These are phyloP conservation scores for Ctena decussata DNA, from an alignment of 2,888 invertebrate genomes.

Conservation along the genomic window DNA sequence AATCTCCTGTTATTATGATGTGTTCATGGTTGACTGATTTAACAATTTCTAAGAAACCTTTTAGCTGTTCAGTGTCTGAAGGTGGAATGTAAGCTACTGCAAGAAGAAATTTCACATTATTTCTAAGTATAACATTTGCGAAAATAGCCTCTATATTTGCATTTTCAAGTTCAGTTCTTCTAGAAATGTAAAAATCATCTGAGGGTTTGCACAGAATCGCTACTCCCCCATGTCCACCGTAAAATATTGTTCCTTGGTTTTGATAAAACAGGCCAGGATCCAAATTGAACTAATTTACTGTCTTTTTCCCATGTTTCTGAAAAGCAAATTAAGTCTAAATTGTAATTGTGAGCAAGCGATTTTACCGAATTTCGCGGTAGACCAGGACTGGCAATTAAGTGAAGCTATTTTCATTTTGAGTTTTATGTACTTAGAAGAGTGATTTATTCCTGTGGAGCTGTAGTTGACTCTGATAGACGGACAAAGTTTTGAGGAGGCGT, in stretches of 20 bases:
- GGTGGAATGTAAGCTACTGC: neutral
- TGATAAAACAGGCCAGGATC: neutral
- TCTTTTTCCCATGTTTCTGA: neutral
- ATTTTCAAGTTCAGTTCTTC: neutral
- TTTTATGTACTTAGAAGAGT: too few species aligned
- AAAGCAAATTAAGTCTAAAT: neutral
- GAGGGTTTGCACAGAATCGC: neutral
- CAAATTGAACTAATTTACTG: neutral
- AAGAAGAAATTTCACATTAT: neutral
- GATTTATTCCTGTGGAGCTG: too few species aligned
- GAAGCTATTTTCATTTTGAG: too few species aligned
- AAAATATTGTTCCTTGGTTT: neutral
- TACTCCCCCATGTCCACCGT: neutral
- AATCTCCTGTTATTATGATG: too few species aligned
- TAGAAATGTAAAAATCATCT: neutral
- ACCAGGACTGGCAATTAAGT: too few species aligned
- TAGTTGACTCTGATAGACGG: too few species aligned
- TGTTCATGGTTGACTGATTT: too few species aligned
- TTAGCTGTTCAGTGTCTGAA: neutral
- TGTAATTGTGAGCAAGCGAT: too few species aligned
- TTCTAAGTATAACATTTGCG: neutral
- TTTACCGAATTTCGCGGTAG: too few species aligned
- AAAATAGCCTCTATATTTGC: too few species aligned
- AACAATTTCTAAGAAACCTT: neutral
- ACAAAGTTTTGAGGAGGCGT: too few species aligned